Base-by-base conservation (phyloP, 2,797 vertebrate genomes). In the Rhyacichthys aspro region DNA sequence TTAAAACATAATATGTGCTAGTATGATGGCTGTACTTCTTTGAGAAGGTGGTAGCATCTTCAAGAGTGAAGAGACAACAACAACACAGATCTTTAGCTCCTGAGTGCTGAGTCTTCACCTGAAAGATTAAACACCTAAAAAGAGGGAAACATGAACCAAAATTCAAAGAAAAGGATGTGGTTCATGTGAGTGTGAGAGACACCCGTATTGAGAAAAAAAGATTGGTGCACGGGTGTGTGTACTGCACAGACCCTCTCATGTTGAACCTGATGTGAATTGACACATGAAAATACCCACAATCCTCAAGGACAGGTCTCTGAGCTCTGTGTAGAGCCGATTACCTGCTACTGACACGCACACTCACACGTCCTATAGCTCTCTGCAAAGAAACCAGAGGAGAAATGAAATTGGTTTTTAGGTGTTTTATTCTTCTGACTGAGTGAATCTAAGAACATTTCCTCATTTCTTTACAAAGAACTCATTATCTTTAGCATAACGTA, bases 251-350 rank as follows among this genome's bases (percentile, higher is more conserved):
- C 67, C 43, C 44, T 60, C 43, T 78, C 63, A 67, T 71, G 74
- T 79, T 77, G 63, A 82, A 79, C 52, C 36, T 71, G 57, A 81
- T 68, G 59, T 74, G 73, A 84, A 84, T 68, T 76, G 79, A 81
- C 78, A 66, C 70, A 63, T 64, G 72, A 81, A 82, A 82, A 82
- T 67, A 83, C 71, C 82, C 78, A 81, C 59, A 79, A 74, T 79
- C 74, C 71, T 70, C 16, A 8, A 55, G 73, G 73, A 81, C 53
- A 73, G 73, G 79, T 73, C 72, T 76, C 48, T 59, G 60, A 69
- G 67, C 69, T 60, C 58, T 47, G 53, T 42, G 54, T 59, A 71
- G 75, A 83, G 83, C 64, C 37, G 68, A 80, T 77, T 81, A 81
- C 70, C 52, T 59, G 43, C 42, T 53, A 15, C 68, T 61, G 32